phyloP scores from a whole-genome alignment of 2,113 vertebrate genomes.

The Grus americana region DNA sequence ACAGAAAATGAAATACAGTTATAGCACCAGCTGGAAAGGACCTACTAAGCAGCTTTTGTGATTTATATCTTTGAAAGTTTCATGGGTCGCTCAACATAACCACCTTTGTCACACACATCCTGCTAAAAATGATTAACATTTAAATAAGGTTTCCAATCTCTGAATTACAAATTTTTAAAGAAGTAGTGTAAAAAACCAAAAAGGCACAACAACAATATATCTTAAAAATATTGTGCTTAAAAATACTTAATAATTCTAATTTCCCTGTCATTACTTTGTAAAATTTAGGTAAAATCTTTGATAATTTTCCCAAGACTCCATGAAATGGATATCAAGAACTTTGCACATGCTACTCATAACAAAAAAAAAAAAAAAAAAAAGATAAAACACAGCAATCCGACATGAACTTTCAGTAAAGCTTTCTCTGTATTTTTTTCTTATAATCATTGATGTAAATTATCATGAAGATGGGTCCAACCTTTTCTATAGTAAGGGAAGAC shows the following conservation, averaged over 20 bases:
- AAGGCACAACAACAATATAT: not conserved
- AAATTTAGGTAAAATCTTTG: not conserved
- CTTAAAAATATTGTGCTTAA: not conserved
- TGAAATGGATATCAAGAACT: not conserved
- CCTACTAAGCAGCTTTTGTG: not conserved
- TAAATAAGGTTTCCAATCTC: slow-evolving; percentile 9
- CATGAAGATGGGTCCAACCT: not conserved
- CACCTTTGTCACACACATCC: slow-evolving; percentile 6
- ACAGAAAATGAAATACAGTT: not conserved
- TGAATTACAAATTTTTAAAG: not conserved
- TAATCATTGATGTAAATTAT: not conserved
- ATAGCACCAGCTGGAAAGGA: slow-evolving; percentile 8
- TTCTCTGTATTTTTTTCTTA: not conserved
- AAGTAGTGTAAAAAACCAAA: not conserved
- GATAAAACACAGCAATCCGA: not conserved
- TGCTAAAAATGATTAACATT: slow-evolving; percentile 30
- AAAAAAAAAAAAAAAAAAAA: not conserved
- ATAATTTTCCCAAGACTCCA: not conserved
- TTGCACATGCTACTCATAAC: not conserved
- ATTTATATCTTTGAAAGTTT: not conserved
- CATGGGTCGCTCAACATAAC: not conserved
- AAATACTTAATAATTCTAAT: not conserved
- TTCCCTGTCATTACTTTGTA: not conserved
- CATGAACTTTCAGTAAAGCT: not conserved
- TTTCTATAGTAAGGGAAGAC: not conserved